Evolutionary conservation across 2,797 vertebrate genomes (phyloP), one percentile per base, ranked within the genome.

Genomic region (Chelonia mydas): DNA sequence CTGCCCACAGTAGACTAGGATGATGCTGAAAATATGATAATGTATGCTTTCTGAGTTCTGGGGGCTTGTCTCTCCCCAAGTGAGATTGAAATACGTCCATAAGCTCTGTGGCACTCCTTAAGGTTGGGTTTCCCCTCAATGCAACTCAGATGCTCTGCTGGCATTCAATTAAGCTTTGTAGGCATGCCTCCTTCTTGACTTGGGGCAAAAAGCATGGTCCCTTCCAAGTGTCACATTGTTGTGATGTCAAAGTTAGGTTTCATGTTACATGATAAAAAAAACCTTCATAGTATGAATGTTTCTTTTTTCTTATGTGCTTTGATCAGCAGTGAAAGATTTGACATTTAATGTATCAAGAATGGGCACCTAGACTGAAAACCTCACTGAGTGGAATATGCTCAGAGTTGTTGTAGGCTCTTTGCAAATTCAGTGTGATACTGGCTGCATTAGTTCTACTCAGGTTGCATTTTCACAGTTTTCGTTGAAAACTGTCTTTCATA

Each of bases 1-100:
- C 82, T 1, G 1, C 51, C 65, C 23, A 0, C 1, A 19, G 28
- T n/a, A 78, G 4, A 68, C 5, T 31, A 7, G 72, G 16, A 54
- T 45, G 19, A 77, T 6, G 90, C 11, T 83, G 16, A 23, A 11
- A 21, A 37, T n/a, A 68, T 68, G 7, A 41, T 76, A 37, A 88
- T 83, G 5, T 16, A 94, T 59, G 0, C 2, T 1, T 84, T 9
- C 25, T 72, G 8, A 77, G 68, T 82, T 86, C 47, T 57, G 8
- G 50, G 23, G 3, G 49, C 76, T 59, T 59, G 49, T 3, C 8
- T 94, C 61, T 53, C 33, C 79, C 59, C 19, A 6, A 1, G 1
- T 33, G 41, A 85, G 11, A 37, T 77, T 82, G 54, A 23, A 37
- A 61, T n/a, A 83, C 4, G 59, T 65, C 17, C 50, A 33, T 31